Base-by-base conservation (phyloP, 1,140 invertebrate genomes). In the Danaus melanippus region DNA sequence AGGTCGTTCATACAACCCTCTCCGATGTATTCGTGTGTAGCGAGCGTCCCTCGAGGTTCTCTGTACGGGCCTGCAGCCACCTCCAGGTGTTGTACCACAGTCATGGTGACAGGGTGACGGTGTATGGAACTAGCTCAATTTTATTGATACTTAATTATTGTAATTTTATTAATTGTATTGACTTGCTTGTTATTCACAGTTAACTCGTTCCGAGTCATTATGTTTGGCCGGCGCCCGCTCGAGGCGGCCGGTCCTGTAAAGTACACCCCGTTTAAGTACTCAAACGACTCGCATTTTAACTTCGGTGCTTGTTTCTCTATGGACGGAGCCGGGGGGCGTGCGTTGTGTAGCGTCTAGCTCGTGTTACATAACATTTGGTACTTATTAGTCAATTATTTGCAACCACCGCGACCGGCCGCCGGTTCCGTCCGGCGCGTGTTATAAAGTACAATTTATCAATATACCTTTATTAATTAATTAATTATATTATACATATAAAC, bases 91-190 rank as follows among this genome's bases (percentile, higher is more conserved):
- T 53, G 49, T 46, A 46, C 48, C 63, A 53, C 60, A 59, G 59
- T 50, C 21, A 56, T 45, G 55, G 60, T 48, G 54, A 64, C 57
- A 50, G 67, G 21, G 59, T 61, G 72, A 69, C 66, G 75, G 71
- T 64, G 72, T 69, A 72, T 64, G 75, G 67, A 73, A 71, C 70
- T 83, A 86, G 83, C 82, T 86, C 83, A 86, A 86, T 86, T 84
- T 82, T 84, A 82, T 84, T 84, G 70, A 82, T 80, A 79, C 66
- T 78, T 79, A 74, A 74, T 72, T 74, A 78, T 72, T 74, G 67
- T 76, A 71, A 74, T 75, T 68, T 32, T 69, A 79, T 78, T 66
- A 32, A 75, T 73, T 67, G 69, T 77, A 79, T 74, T 65, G 75
- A 76, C 66, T 77, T 62, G 79, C 78, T 81, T 75, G 79, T 81